These are phyloP conservation scores for Malurus elegans DNA, from an alignment of 2,113 vertebrate species.

Conservation along the genomic window DNA sequence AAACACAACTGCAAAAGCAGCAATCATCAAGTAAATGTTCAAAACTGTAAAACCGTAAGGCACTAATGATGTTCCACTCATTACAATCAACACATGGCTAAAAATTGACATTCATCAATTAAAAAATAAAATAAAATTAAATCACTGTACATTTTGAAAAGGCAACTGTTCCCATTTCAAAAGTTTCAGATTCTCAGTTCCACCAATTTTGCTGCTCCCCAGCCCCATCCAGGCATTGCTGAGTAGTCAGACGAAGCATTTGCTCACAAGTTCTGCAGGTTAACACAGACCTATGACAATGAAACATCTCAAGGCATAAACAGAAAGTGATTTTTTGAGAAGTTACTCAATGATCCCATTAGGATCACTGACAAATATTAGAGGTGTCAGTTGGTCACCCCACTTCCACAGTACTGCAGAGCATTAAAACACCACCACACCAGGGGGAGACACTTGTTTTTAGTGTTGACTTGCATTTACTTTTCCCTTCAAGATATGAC, in stretches of 20 bases:
- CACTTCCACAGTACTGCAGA: neutral
- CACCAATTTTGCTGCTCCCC: neutral
- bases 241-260: neutral
- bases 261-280: neutral
- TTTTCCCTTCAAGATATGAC: neutral
- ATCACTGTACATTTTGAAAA: constrained; percentile 40
- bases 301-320: neutral
- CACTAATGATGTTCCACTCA: neutral
- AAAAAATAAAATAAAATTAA: neutral
- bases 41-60: neutral
- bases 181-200: constrained; percentile 7
- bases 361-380: neutral
- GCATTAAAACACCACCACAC: neutral
- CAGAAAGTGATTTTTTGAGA: neutral
- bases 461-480: neutral
- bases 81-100: neutral
- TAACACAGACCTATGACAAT: neutral
- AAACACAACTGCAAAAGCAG: neutral
- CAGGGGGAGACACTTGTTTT: neutral
- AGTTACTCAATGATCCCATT: neutral
- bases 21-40: neutral
- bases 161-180: constrained; percentile 27
- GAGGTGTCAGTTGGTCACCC: neutral
- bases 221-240: neutral
- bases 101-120: constrained; percentile 38